Base-by-base conservation (phyloP, 37 sponge, comb jelly and placozoan genomes). In the Bolinopsis microptera region DNA sequence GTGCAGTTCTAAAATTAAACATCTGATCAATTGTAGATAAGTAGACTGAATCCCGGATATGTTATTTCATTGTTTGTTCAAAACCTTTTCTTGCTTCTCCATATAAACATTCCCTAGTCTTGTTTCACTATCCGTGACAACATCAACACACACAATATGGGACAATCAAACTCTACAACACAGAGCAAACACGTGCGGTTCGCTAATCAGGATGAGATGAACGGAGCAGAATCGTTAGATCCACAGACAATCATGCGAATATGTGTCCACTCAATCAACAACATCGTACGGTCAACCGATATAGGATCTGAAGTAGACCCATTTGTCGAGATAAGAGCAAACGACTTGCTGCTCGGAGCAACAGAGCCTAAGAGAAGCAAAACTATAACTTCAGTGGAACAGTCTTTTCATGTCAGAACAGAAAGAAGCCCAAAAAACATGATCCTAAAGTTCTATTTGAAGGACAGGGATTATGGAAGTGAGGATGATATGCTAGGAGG, bases 241-340 rank as follows among this genome's bases (percentile, higher is more conserved):
- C n/a, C n/a, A n/a, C n/a, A 80, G 1, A 80, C 83, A 32, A 38
- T 80, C 21, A 3, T 80, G 36, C 18, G 83, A 27, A 38, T 80
- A 13, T 5, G 31, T 35, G 35, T 80, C 35, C 83, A 80, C 23
- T 21, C 28, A 24, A 38, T 80, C 2, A 38, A 21, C 8, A 38
- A 35, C 36, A 80, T 80, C 36, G 35, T 18, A 2, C 83, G 83
- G 0, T 32, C 36, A 80, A 80, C 83, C 23, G 83, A 80, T 80
- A 80, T 35, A 2, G 83, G 36, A 1, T 80, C 83, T 80, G 83
- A 32, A 27, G 83, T 80, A 21, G 83, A 80, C 83, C 83, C 83
- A 22, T 80, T 80, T 27, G 83, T 80, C 8, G 83, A 80, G 83
- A 38, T 80, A 18, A 35, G 36, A 36, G 83, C 83, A 24, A 80